Conservation (phyloP, 2,797 vertebrate species). For the Poeciliopsis presidionis region DNA sequence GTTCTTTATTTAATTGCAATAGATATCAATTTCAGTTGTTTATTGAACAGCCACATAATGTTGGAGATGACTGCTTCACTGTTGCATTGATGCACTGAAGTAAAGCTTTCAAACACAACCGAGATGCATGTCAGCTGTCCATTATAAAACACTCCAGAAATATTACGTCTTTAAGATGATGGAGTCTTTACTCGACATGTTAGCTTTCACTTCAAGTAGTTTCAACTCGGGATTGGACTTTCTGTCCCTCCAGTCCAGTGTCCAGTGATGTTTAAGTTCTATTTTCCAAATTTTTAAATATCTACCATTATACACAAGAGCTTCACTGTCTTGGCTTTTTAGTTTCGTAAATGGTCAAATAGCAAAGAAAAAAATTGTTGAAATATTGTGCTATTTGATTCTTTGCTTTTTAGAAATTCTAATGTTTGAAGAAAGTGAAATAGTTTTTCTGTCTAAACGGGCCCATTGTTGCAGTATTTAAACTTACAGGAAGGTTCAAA, state of each 20-base stretch:
- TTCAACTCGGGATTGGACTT: conserved; percentile 7
- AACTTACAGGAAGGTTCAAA: background rate
- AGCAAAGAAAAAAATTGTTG: background rate
- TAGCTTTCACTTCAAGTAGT: conserved; percentile 32
- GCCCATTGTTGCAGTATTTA: background rate
- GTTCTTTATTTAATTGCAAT: background rate
- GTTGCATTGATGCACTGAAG: conserved; percentile 7
- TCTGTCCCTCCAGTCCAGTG: conserved; percentile 17
- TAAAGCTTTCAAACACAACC: conserved; percentile 8
- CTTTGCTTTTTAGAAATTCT: background rate
- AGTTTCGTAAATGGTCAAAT: background rate
- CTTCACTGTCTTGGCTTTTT: background rate
- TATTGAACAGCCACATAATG: conserved; percentile 9
- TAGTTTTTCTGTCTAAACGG: background rate
- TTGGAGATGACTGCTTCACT: conserved; percentile 8
- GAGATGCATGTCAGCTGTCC: conserved; percentile 15
- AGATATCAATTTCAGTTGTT: conserved; percentile 10
- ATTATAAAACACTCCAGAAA: conserved; percentile 29
- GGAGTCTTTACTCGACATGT: conserved; percentile 15
- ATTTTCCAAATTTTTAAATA: background rate
- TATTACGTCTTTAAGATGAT: conserved; percentile 15
- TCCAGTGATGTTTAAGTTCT: conserved; percentile 43
- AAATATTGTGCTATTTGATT: background rate
- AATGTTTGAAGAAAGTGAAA: background rate
- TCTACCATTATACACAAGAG: background rate